These are phyloP conservation scores for Parapsyche elsis DNA, from an alignment of 1,140 invertebrate species.

Conservation along the genomic window DNA sequence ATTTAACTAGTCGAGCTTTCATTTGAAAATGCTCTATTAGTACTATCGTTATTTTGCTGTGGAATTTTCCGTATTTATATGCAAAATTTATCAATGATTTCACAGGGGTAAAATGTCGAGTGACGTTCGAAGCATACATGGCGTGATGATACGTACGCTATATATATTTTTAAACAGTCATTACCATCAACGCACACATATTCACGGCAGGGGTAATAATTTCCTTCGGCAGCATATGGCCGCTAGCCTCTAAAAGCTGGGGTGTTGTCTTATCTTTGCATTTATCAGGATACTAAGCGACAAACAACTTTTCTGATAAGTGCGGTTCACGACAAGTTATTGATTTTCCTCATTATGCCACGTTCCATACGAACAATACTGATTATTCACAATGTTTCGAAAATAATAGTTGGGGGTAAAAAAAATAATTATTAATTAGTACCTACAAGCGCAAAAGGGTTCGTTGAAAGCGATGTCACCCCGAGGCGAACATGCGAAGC, in stretches of 20 bases:
- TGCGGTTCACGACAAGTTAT: conserved; percentile 50
- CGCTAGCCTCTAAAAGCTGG: conserved; percentile 32
- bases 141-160: conserved; percentile 14
- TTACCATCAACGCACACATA: conserved; percentile 27
- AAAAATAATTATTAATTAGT: no score
- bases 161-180: conserved; percentile 23
- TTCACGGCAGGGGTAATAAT: conserved; percentile 23
- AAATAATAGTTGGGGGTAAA: not conserved
- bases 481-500: not conserved
- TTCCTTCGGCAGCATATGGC: conserved; percentile 38
- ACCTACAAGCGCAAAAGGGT: not conserved
- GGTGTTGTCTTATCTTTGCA: conserved; percentile 56
- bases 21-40: no score
- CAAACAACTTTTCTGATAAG: conserved; percentile 57
- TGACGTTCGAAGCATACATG: not conserved
- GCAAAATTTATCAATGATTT: not conserved
- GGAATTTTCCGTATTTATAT: not conserved
- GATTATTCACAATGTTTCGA: not conserved
- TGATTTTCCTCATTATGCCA: conserved; percentile 50
- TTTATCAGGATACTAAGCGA: conserved; percentile 56
- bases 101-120: not conserved
- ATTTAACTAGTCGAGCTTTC: no score
- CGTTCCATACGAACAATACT: not conserved
- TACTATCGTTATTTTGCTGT: not conserved
- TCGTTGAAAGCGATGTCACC: conserved; percentile 16